A percentile compares a stretch with the other conserved stretches of the same genome.
phyloP scores from a whole-genome alignment of 2,797 vertebrate species.

The Enteromius argenteus region DNA sequence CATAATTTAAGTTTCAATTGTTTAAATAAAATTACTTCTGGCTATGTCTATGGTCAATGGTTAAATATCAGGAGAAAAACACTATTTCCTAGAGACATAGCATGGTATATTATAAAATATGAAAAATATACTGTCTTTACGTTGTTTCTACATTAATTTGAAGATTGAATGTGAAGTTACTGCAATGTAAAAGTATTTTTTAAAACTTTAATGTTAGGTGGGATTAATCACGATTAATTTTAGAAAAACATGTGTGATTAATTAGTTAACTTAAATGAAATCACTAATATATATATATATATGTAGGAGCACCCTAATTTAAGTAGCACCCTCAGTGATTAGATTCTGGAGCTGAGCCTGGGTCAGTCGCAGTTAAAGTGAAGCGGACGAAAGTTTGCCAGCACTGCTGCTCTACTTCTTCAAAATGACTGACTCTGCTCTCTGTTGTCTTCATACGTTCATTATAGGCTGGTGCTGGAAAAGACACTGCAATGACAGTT shows the following conservation, averaged over 20 bases:
- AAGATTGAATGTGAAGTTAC: neutral
- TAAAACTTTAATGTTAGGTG: neutral
- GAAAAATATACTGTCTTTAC: neutral
- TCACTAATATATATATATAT: too few relatives aligned
- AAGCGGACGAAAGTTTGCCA: neutral
- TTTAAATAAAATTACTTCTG: too few relatives aligned
- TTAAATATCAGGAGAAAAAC: too few relatives aligned
- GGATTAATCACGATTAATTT: too few relatives aligned
- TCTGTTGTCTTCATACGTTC: neutral
- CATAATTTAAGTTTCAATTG: too few relatives aligned
- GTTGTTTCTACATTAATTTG: neutral
- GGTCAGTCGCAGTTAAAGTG: neutral
- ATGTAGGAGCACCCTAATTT: neutral
- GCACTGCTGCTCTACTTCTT: constrained; percentile 26
- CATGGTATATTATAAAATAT: too few relatives aligned
- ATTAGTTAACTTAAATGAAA: too few relatives aligned
- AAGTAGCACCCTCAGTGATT: neutral
- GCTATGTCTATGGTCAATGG: too few relatives aligned
- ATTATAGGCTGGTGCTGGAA: constrained; percentile 1
- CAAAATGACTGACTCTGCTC: neutral
- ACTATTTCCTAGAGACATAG: too few relatives aligned
- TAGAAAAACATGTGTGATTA: too few relatives aligned
- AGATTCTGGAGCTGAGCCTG: neutral
- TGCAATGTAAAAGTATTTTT: neutral
- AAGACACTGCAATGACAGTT: constrained; percentile 41